Base-by-base conservation (phyloP, 2,888 invertebrate species). In the Lottia scabra region DNA sequence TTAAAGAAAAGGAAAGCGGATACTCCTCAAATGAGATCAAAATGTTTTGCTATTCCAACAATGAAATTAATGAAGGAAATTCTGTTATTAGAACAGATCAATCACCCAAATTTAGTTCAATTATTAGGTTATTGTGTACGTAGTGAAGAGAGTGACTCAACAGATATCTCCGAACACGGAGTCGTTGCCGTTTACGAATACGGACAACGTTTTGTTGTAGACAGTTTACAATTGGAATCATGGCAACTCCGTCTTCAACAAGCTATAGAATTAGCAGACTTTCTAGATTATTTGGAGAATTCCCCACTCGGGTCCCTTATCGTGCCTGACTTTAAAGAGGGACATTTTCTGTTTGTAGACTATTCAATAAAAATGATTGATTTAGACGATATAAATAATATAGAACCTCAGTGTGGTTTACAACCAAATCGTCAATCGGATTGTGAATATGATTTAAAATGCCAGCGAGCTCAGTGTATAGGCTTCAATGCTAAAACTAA, bases 21-120 rank as follows among this genome's bases (percentile, higher is more conserved):
- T 30, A 56, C 45, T 12, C 30, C 68, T 2, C 26, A 63, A 13
- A 30, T 63, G 15, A 66, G 23, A 56, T 56, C 56, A 56, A 72
- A 79, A 43, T 88, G 88, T 68, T 86, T 83, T 72, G 80, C 82
- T 0, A 79, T 82, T 26, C 82, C 88, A 8, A 87, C 85, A 16
- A 85, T 85, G 82, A 87, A 85, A 72, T 76, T 88, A 23, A 87
- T 88, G 88, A 87, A 88, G 75, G 88, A 88, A 72, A 86, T 87
- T 63, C 74, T 88, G 26, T 67, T 88, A 23, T 75, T 85, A 56
- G 80, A 85, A 71, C 87, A 88, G 77, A 75, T 88, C 4, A 70
- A 80, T 48, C 87, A 87, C 72, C 83, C 81, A n/a, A 85, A 85
- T 63, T 80, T 87, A 16, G 80, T 84, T 16, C 75, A 72, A 65